phyloP scores from a whole-genome alignment of 2,888 invertebrate genomes.

The Lasioglossum oenotherae region DNA sequence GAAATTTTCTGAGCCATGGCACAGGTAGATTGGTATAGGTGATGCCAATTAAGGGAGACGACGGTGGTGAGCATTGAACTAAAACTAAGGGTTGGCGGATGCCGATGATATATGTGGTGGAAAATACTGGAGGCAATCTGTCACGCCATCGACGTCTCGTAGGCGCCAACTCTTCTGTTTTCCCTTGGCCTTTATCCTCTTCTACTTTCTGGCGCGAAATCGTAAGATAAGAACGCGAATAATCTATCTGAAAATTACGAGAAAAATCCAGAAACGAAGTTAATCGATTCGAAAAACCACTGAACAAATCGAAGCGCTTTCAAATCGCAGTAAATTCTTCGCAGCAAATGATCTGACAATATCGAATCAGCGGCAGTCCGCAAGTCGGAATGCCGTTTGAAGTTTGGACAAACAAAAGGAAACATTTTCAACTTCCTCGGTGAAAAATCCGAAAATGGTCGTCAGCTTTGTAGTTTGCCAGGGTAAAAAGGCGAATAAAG shows the following conservation, averaged over 20 bases:
- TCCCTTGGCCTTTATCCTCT: constrained; percentile 25
- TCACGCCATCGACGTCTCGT: constrained; percentile 82
- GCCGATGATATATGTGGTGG: constrained; percentile 84
- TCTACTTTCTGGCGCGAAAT: constrained; percentile 6
- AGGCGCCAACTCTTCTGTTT: constrained; percentile 64
- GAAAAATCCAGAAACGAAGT: background rate
- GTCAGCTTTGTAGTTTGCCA: no score
- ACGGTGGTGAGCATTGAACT: constrained; percentile 78
- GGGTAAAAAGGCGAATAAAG: constrained; percentile 3
- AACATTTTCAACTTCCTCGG: background rate
- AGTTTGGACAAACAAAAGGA: background rate
- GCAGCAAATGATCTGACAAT: background rate
- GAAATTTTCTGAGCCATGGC: constrained; percentile 58
- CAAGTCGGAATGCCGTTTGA: background rate
- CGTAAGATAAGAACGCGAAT: background rate
- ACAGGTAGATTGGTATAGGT: constrained; percentile 69
- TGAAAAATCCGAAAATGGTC: background rate
- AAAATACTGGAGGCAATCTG: constrained; percentile 83
- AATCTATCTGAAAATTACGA: background rate
- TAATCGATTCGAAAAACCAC: background rate
- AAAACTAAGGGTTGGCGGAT: constrained; percentile 80
- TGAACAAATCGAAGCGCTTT: background rate
- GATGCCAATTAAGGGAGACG: constrained; percentile 81
- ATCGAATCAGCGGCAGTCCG: background rate
- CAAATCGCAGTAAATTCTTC: background rate